Conservation (phyloP, 2,113 vertebrate genomes). For the Ceyx margarethae region DNA sequence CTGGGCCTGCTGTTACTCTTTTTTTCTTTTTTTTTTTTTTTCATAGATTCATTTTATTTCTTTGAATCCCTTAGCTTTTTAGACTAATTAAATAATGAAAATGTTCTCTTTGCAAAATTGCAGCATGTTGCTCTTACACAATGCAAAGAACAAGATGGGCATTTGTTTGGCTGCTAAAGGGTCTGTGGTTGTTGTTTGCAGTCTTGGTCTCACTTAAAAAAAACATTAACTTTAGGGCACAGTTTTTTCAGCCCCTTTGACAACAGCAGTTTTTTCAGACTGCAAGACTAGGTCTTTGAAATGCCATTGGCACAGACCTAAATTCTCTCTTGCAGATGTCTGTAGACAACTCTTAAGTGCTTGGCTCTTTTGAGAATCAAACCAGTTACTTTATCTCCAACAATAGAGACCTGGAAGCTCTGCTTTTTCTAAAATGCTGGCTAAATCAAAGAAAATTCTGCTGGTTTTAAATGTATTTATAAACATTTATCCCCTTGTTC, state of each 20-base stretch:
- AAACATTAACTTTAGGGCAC: not conserved
- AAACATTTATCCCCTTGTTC: not conserved
- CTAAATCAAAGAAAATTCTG: not conserved
- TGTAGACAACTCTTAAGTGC: not conserved
- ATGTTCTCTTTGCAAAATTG: constrained; percentile 16
- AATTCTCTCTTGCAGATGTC: not conserved
- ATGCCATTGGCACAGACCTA: not conserved
- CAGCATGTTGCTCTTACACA: not conserved
- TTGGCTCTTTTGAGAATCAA: not conserved
- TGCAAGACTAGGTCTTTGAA: not conserved
- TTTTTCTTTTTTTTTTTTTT: not conserved
- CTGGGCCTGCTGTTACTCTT: not conserved
- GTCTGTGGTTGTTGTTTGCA: not conserved
- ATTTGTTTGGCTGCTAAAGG: not conserved
- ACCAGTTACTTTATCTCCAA: not conserved
- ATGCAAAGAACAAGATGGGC: not conserved
- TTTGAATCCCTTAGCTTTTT: constrained; percentile 13
- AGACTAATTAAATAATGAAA: constrained; percentile 67
- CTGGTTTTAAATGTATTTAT: not conserved
- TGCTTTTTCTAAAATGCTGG: not conserved
- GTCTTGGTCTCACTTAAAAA: not conserved
- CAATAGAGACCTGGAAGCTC: not conserved
- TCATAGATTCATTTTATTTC: constrained; percentile 13
- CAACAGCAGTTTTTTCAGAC: not conserved
- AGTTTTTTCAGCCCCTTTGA: not conserved